phyloP scores from a whole-genome alignment of 1,140 invertebrate genomes.

The Heliconius hermathena region DNA sequence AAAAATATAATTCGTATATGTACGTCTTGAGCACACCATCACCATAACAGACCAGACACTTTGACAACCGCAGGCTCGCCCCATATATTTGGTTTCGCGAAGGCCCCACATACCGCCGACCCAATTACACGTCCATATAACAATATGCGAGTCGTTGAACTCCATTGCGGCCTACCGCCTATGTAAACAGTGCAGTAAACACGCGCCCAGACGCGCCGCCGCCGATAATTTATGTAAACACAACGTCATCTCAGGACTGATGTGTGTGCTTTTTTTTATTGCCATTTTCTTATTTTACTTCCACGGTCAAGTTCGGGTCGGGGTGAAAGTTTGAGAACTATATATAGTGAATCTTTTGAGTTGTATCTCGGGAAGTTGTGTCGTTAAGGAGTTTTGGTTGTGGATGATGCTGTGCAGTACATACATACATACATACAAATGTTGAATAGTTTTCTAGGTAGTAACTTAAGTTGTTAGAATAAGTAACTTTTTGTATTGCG shows the following conservation, averaged over 20 bases:
- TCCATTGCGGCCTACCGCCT: slow-evolving; percentile 49
- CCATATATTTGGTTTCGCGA: slow-evolving; percentile 20
- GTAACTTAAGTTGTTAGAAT: not conserved
- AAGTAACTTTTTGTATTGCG: not conserved
- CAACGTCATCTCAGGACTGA: slow-evolving; percentile 75
- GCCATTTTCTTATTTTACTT: slow-evolving; percentile 72
- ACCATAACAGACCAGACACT: not conserved
- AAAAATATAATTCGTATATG: no score
- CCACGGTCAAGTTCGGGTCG: slow-evolving; percentile 76
- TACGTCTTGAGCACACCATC: no score
- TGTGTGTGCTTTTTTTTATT: slow-evolving; percentile 62
- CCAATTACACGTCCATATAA: slow-evolving; percentile 77
- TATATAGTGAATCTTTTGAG: slow-evolving; percentile 52
- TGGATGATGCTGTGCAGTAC: not conserved
- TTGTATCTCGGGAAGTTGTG: slow-evolving; percentile 2
- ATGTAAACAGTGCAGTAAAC: slow-evolving; percentile 77
- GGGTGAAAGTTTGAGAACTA: slow-evolving; percentile 70
- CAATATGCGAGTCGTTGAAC: slow-evolving; percentile 76
- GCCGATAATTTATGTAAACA: slow-evolving; percentile 81
- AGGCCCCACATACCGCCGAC: slow-evolving; percentile 53
- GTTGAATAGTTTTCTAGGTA: not conserved
- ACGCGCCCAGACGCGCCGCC: slow-evolving; percentile 61
- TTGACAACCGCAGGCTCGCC: slow-evolving; percentile 17
- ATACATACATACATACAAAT: not conserved
- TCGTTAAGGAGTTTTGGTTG: not conserved